A percentile compares a stretch with the other conserved stretches of the same genome.
These are phyloP conservation scores for Cyanoliseus patagonus DNA, from an alignment of 2,113 vertebrate species.

Conservation along the genomic window DNA sequence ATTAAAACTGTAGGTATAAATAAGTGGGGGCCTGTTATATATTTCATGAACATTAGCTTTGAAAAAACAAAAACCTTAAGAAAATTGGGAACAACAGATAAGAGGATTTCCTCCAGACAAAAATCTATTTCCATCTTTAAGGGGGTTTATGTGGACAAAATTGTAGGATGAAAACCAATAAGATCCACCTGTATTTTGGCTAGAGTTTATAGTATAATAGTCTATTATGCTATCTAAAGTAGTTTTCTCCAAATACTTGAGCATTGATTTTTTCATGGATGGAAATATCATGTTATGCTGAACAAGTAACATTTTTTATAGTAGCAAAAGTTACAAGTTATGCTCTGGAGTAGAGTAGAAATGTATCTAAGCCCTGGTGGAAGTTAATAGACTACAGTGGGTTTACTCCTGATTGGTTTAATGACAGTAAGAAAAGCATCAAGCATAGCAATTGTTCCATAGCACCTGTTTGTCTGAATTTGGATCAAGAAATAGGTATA, in stretches of 20 bases:
- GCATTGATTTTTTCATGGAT: not conserved
- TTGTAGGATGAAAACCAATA: not conserved
- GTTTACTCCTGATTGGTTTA: not conserved
- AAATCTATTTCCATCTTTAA: not conserved
- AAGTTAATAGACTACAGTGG: not conserved
- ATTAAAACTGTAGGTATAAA: not conserved
- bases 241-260: not conserved
- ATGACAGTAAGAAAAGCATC: not conserved
- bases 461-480: not conserved
- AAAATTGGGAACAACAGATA: not conserved
- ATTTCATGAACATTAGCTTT: not conserved
- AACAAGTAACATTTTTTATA: not conserved
- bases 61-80: not conserved
- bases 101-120: not conserved
- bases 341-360: not conserved
- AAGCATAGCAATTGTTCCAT: not conserved
- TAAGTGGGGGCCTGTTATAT: not conserved
- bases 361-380: not conserved
- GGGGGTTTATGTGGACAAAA: not conserved
- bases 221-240: not conserved
- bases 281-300: not conserved
- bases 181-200: not conserved
- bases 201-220: not conserved
- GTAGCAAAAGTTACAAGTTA: not conserved
- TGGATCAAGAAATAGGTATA: not conserved